Base-by-base conservation (phyloP, 2,888 invertebrate species). In the Eristalis pertinax region DNA sequence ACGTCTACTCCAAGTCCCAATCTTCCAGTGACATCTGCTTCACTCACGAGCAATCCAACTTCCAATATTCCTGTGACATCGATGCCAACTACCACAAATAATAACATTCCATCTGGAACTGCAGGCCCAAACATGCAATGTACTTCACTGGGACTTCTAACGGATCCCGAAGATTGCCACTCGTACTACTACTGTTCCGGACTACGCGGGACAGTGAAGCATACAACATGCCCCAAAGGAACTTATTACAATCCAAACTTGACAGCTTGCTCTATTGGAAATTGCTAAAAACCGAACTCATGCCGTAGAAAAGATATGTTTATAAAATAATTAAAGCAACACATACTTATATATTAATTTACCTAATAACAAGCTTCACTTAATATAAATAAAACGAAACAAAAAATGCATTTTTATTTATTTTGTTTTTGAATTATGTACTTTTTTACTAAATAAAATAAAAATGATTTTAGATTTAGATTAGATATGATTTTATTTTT, bases 101-200 rank as follows among this genome's bases (percentile, higher is more conserved):
- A 7, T 65, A 58, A 4, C 82, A 15, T 26, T 4, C n/a, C 79
- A 24, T 58, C 70, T 4, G 1, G 76, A 24, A 63, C 67, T 10
- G 1, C 63, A 3, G 13, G 35, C 4, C 2, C 62, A 24, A 32
- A 41, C 1, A 29, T 29, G n/a, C 10, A 76, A 19, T 89, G 85
- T 13, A 77, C 75, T 10, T 22, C 89, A 43, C 81, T 90, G 2
- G 93, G 92, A 10, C 84, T 93, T 10, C 89, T 90, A 5, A 84
- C 90, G 4, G 92, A 93, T 84, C 84, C 88, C 2, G 50, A 78
- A 1, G 89, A 92, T 74, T 93, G 93, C 67, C 90, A 79, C n/a
- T 91, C 90, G 43, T 93, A 93, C 77, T 93, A 90, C 69, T 92
- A 91, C 74, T 93, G 93, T 78, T 91, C 91, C 2, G 90, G 89